A percentile compares a stretch with the other conserved stretches of the same genome.
Evolutionary conservation across 2,113 vertebrate genomes (phyloP).

Genomic region (Ifrita kowaldi): DNA sequence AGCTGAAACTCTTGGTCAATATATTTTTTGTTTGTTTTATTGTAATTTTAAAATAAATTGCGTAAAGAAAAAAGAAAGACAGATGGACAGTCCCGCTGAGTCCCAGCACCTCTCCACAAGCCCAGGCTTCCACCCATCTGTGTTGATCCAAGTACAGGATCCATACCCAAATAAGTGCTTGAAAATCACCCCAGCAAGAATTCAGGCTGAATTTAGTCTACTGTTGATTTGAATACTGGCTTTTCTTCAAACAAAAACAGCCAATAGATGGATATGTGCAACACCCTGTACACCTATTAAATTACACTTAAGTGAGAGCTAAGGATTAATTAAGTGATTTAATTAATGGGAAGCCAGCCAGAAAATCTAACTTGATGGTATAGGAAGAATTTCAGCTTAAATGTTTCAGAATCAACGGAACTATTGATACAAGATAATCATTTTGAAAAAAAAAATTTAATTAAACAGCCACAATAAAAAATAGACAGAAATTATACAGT

Average conservation of each 20-base stretch:
- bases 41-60: not conserved
- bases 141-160: not conserved
- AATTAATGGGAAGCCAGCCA: not conserved
- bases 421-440: not conserved
- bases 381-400: not conserved
- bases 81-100: slow-evolving; percentile 48
- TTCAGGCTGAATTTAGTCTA: not conserved
- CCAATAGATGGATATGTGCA: not conserved
- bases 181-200: not conserved
- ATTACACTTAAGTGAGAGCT: not conserved
- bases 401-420: not conserved
- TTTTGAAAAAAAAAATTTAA: not conserved
- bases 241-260: not conserved
- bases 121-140: slow-evolving; percentile 16
- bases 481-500: not conserved
- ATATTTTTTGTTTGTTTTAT: not conserved
- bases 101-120: not conserved
- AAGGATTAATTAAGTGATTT: not conserved
- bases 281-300: not conserved
- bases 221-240: not conserved
- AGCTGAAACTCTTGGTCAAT: not conserved
- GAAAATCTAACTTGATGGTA: not conserved
- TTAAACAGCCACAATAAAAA: not conserved
- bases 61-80: not conserved
- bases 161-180: not conserved